Evolutionary conservation across 2,113 vertebrate species (phyloP).

Genomic region (Bos indicus): DNA sequence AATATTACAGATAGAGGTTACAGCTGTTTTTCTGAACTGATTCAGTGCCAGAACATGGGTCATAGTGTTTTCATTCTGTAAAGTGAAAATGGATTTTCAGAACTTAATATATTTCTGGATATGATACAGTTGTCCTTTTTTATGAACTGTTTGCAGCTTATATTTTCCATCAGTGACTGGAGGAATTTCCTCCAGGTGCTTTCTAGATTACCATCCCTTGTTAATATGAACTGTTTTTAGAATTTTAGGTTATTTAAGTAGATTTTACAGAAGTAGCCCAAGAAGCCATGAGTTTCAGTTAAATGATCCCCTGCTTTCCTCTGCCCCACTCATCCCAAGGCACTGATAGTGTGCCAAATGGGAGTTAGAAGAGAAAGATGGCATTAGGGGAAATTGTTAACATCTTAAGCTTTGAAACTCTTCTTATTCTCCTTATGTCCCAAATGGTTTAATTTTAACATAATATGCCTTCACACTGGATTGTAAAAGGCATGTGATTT

Average conservation of each 20-base stretch:
- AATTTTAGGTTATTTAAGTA: conserved; percentile 43
- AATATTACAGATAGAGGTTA: not conserved
- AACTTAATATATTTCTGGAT: not conserved
- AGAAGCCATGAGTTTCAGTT: conserved; percentile 7
- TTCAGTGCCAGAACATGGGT: not conserved
- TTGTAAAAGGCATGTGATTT: conserved; percentile 69
- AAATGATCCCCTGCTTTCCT: not conserved
- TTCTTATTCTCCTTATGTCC: not conserved
- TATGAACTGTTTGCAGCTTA: conserved; percentile 17
- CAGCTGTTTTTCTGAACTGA: not conserved
- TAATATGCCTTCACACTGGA: conserved; percentile 67
- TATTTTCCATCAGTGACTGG: not conserved
- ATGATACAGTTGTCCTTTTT: conserved; percentile 3
- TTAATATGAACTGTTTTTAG: not conserved
- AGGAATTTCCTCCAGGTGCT: conserved; percentile 29
- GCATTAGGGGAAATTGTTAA: not conserved
- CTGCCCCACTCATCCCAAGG: not conserved
- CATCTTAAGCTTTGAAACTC: not conserved
- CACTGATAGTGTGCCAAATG: conserved; percentile 51
- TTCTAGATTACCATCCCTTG: not conserved
- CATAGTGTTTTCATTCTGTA: not conserved
- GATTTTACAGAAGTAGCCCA: not conserved
- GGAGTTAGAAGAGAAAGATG: conserved; percentile 45
- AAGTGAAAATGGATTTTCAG: not conserved
- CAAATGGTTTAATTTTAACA: conserved; percentile 69